Percentiles rank a stretch among this genome's conserved stretches.
phyloP scores from a whole-genome alignment of 2,113 vertebrate genomes.

The Epinephelus moara region DNA sequence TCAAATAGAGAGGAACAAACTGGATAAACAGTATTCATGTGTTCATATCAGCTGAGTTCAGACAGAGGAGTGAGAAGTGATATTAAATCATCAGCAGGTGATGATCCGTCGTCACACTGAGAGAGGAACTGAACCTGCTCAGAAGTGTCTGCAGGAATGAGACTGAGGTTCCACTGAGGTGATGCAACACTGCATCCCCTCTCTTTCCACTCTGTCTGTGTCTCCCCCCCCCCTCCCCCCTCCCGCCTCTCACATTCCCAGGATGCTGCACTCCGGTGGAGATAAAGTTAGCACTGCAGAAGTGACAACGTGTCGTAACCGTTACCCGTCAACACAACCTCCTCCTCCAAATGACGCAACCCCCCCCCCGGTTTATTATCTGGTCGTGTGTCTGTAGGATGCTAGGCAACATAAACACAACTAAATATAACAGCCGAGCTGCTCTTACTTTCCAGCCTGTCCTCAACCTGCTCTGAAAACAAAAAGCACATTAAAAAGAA shows the following conservation, averaged over 20 bases:
- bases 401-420: slow-evolving; percentile 57
- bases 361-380: slow-evolving; percentile 1
- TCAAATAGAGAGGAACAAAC: too few species aligned
- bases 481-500: neutral
- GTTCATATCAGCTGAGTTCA: too few species aligned
- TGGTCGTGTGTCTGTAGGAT: slow-evolving; percentile 33
- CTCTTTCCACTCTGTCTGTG: neutral
- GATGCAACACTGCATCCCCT: neutral
- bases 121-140: too few species aligned
- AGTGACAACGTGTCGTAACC: slow-evolving; percentile 88
- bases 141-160: neutral
- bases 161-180: neutral
- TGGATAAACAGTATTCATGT: too few species aligned
- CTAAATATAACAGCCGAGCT: slow-evolving; percentile 44
- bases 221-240: neutral
- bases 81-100: too few species aligned
- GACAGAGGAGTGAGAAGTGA: too few species aligned
- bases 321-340: slow-evolving; percentile 70
- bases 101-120: too few species aligned
- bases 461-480: neutral
- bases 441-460: neutral
- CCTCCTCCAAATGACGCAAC: slow-evolving; percentile 19
- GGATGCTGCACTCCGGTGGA: slow-evolving; percentile 86
- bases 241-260: slow-evolving; percentile 44
- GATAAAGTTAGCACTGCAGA: slow-evolving; percentile 90